phyloP scores from a whole-genome alignment of 2,797 vertebrate species.

The Gallinago nigripennis region DNA sequence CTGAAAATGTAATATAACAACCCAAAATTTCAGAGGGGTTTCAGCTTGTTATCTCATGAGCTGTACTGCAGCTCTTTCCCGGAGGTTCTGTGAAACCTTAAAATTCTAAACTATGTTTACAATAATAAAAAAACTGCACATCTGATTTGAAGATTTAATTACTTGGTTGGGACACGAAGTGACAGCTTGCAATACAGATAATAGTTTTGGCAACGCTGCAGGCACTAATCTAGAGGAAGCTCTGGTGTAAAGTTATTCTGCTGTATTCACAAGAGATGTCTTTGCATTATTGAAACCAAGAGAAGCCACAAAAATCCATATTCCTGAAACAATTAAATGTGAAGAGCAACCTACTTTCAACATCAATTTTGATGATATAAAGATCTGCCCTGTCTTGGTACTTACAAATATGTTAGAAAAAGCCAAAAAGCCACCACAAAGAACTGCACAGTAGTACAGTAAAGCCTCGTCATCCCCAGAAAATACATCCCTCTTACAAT shows the following conservation, averaged over 20 bases:
- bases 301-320: not conserved
- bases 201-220: not conserved
- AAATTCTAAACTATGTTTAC: not conserved
- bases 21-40: not conserved
- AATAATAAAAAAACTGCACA: not conserved
- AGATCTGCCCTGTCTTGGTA: not conserved
- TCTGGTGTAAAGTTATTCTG: not conserved
- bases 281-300: not conserved
- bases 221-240: not conserved
- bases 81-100: not conserved
- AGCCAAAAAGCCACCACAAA: not conserved
- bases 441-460: not conserved
- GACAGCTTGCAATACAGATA: constrained; percentile 31
- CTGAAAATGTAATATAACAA: not conserved
- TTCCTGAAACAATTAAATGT: not conserved
- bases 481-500: not conserved
- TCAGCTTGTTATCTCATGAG: not conserved
- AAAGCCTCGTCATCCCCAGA: not conserved
- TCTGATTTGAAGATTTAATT: constrained; percentile 35
- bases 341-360: not conserved
- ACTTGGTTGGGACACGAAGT: not conserved
- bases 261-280: not conserved
- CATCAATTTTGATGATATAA: not conserved
- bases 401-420: not conserved
- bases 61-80: not conserved